Evolutionary conservation across 1,140 invertebrate species (phyloP).

Genomic region (Eurytemora carolleeae): DNA sequence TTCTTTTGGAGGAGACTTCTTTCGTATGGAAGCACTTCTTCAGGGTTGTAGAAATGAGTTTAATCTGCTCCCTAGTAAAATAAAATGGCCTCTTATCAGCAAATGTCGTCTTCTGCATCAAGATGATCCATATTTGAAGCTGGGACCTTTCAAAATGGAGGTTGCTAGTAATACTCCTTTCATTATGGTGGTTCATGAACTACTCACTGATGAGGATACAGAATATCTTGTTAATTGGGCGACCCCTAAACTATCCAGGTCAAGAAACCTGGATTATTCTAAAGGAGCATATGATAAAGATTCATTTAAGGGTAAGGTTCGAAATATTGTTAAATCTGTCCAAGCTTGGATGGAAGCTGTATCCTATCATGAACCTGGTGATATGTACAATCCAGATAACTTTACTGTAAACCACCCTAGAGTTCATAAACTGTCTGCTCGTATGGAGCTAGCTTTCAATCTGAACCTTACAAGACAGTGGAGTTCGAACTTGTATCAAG

Average conservation of each 20-base stretch:
- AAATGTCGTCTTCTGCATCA: slow-evolving; percentile 12
- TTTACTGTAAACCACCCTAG: neutral
- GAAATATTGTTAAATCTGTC: slow-evolving; percentile 11
- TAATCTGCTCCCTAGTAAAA: no score
- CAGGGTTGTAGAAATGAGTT: no score
- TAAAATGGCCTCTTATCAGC: no score
- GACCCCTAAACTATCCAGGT: neutral
- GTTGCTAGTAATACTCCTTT: neutral
- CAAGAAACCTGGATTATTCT: neutral
- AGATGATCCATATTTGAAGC: slow-evolving; percentile 7
- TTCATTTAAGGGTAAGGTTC: neutral
- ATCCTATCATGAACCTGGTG: neutral
- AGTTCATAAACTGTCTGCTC: neutral
- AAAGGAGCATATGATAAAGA: neutral
- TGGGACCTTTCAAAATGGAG: slow-evolving; percentile 11
- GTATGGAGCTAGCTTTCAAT: slow-evolving; percentile 1
- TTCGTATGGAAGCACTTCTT: no score
- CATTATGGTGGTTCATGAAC: neutral
- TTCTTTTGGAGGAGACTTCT: no score
- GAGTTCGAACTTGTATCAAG: slow-evolving; percentile 1
- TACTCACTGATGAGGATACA: slow-evolving; percentile 2
- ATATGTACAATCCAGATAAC: neutral
- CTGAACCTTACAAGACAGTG: neutral
- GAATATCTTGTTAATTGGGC: slow-evolving; percentile 1
- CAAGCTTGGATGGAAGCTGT: slow-evolving; percentile 5